Base-by-base conservation (phyloP, 2,888 invertebrate genomes). In the Apamea crenata region DNA sequence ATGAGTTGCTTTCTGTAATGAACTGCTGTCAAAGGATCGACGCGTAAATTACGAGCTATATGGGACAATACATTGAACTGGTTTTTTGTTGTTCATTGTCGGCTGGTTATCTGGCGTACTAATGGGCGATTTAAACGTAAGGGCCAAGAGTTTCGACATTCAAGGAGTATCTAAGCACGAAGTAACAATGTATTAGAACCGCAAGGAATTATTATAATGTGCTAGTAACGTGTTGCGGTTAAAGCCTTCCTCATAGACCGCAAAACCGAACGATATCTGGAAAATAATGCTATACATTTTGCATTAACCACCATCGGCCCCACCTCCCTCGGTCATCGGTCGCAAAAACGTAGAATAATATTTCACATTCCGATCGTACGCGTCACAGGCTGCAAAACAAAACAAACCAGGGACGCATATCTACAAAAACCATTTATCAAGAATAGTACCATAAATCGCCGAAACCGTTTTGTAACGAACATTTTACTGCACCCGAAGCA, bases 351-450 rank as follows among this genome's bases (percentile, higher is more conserved):
- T 74, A 80, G 69, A 72, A 77, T 66, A 87, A 85, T 84, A 85
- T 75, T 77, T 87, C 81, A 84, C 74, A 85, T 77, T 69, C 80
- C 65, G 63, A 75, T 72, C 53, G 73, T 61, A 65, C 67, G 53
- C 77, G 79, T 81, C 74, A 85, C 75, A 69, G 70, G 67, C 63
- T 68, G 69, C 70, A 56, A 69, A 81, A 89, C 80, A 81, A 88
- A 88, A 82, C 84, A 68, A 82, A 85, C 80, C 78, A 81, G 56
- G 53, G 76, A 66, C 74, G 69, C 72, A 87, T 81, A 84, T 83
- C 83, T 83, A 76, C 80, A 81, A 82, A 86, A 80, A 80, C 71
- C 79, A 88, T 89, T 85, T 85, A 88, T 86, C 85, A 88, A 79
- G 63, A 79, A 72, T 77, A 77, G 68, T 68, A 77, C 79, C 74